Conservation (phyloP, 1,140 invertebrate species). For the Laupala kohalensis region DNA sequence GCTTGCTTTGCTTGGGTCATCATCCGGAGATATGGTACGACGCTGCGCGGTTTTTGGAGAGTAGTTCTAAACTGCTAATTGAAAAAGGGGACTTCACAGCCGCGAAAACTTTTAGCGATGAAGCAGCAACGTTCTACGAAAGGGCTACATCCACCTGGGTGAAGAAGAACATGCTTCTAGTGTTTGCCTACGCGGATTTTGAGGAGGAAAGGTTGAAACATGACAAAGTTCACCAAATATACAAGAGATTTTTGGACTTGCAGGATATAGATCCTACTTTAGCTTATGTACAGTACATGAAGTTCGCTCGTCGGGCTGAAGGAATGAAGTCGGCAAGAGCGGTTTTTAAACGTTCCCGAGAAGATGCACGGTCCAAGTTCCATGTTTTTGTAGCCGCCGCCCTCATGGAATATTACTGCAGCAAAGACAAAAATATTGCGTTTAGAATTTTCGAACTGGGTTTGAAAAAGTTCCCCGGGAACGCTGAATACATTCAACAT, state of each 20-base stretch:
- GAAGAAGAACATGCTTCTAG: constrained; percentile 45
- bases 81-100: neutral
- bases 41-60: constrained; percentile 47
- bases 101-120: constrained; percentile 25
- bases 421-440: constrained; percentile 96
- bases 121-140: constrained; percentile 47
- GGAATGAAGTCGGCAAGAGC: constrained; percentile 91
- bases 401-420: constrained; percentile 98
- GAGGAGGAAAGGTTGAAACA: constrained; percentile 52
- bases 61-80: constrained; percentile 17
- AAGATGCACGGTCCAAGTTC: constrained; percentile 73
- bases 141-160: constrained; percentile 35
- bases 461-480: constrained; percentile 90
- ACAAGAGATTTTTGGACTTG: constrained; percentile 41
- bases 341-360: constrained; percentile 90
- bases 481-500: constrained; percentile 86
- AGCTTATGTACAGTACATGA: constrained; percentile 99
- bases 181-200: constrained; percentile 61
- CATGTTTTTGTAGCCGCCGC: constrained; percentile 95
- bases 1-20: constrained; percentile 50
- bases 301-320: constrained; percentile 91
- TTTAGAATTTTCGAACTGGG: constrained; percentile 97
- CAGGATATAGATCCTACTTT: constrained; percentile 47
- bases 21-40: constrained; percentile 62
- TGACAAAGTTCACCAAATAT: constrained; percentile 53